phyloP scores from a whole-genome alignment of 1,140 invertebrate species.

The Antheraea mylitta region DNA sequence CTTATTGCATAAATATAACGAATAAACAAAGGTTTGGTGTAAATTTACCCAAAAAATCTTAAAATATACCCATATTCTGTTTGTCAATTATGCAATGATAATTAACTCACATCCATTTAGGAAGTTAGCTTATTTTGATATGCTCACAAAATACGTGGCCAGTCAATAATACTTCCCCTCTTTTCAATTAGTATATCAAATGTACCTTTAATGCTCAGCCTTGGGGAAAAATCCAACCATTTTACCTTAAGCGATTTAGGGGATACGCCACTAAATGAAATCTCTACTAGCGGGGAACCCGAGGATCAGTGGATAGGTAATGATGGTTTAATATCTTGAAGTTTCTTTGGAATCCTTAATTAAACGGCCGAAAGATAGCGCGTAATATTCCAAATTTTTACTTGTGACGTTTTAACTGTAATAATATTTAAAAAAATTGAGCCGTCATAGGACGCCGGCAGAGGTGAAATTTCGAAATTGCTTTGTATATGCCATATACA shows the following conservation, averaged over 20 bases:
- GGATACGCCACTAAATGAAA: slow-evolving; percentile 33
- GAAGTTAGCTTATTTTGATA: not conserved
- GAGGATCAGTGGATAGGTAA: slow-evolving; percentile 19
- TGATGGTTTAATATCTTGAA: slow-evolving; percentile 22
- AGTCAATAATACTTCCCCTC: slow-evolving; percentile 38
- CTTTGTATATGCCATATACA: too few relatives aligned
- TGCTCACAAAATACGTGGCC: not conserved
- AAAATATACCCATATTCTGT: too few relatives aligned
- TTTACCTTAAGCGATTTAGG: slow-evolving; percentile 35
- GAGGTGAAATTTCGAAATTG: too few relatives aligned
- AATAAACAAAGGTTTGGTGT: too few relatives aligned
- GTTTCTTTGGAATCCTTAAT: slow-evolving; percentile 1
- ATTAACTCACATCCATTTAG: not conserved
- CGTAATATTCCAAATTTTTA: too few relatives aligned
- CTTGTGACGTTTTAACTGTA: too few relatives aligned
- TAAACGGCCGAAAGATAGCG: too few relatives aligned
- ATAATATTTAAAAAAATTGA: too few relatives aligned
- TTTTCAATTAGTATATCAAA: slow-evolving; percentile 38
- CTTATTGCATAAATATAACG: too few relatives aligned
- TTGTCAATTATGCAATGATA: not conserved
- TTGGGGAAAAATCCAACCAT: slow-evolving; percentile 34
- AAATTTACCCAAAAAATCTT: too few relatives aligned
- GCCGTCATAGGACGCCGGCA: too few relatives aligned
- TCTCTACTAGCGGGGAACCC: slow-evolving; percentile 28
- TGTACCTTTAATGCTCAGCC: slow-evolving; percentile 36